Evolutionary conservation across 2,888 invertebrate species (phyloP).

Genomic region (Polydrusus cervinus): DNA sequence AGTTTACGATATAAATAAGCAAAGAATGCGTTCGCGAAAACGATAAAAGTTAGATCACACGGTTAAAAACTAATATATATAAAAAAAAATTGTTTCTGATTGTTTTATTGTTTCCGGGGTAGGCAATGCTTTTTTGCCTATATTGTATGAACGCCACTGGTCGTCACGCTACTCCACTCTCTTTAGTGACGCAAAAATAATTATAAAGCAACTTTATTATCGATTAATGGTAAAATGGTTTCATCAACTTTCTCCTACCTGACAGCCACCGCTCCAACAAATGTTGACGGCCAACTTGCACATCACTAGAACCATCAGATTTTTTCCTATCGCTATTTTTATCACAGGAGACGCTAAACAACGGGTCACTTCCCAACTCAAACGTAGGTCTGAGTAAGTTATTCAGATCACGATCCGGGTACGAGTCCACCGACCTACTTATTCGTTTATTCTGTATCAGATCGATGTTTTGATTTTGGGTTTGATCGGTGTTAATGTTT

Average conservation of each 20-base stretch:
- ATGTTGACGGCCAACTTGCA: constrained; percentile 6
- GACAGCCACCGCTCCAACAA: constrained; percentile 40
- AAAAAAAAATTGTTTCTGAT: too few relatives aligned
- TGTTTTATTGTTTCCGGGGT: too few relatives aligned
- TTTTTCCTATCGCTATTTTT: constrained; percentile 9
- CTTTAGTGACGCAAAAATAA: too few relatives aligned
- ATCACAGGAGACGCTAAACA: constrained; percentile 45
- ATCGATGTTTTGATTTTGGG: constrained; percentile 37
- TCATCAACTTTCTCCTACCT: constrained; percentile 30
- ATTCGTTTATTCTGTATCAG: constrained; percentile 57
- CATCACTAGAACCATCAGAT: not conserved
- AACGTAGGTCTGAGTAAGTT: constrained; percentile 51
- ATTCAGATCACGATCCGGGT: constrained; percentile 59
- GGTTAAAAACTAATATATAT: too few relatives aligned
- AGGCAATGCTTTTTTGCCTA: too few relatives aligned
- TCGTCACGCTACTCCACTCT: too few relatives aligned
- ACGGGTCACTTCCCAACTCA: constrained; percentile 63
- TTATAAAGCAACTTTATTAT: too few relatives aligned
- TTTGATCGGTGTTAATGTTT: constrained; percentile 25
- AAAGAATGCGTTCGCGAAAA: too few relatives aligned
- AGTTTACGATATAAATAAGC: too few relatives aligned
- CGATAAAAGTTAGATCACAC: too few relatives aligned
- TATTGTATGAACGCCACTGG: too few relatives aligned
- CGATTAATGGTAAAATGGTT: too few relatives aligned
- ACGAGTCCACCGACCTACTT: constrained; percentile 62